These are phyloP conservation scores for Loripinus fragilis DNA, from an alignment of 2,888 invertebrate genomes.

Conservation along the genomic window DNA sequence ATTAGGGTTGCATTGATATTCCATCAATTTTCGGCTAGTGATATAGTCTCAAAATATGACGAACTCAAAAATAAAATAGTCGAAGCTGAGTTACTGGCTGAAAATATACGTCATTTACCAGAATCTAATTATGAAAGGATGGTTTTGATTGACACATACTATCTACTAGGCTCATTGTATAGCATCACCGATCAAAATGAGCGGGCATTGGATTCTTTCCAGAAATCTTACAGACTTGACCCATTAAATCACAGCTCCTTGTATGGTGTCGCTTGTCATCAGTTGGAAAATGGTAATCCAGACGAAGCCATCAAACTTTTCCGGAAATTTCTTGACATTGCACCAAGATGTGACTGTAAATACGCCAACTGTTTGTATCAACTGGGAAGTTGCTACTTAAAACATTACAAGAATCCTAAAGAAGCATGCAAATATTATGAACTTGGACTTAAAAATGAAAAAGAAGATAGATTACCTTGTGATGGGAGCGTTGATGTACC, in stretches of 20 bases:
- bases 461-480: constrained; percentile 4
- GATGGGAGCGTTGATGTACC: not conserved
- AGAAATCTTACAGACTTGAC: constrained; percentile 15
- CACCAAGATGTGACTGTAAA: constrained; percentile 19
- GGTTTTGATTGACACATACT: not conserved
- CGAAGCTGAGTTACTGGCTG: not conserved
- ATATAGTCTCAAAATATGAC: not conserved
- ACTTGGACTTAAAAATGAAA: not conserved
- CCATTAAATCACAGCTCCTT: not conserved
- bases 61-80: not conserved
- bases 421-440: constrained; percentile 14
- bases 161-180: constrained; percentile 13
- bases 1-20: not conserved
- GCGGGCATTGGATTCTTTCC: constrained; percentile 16
- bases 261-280: constrained; percentile 9
- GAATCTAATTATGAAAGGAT: not conserved
- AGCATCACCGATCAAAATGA: not conserved
- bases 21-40: not conserved
- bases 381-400: not conserved
- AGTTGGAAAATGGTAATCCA: not conserved
- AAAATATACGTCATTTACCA: not conserved
- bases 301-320: constrained; percentile 4
- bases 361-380: constrained; percentile 17
- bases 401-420: not conserved
- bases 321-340: not conserved